A percentile compares a stretch with the other conserved stretches of the same genome.
These are phyloP conservation scores for Potamarius usumacintae DNA, from an alignment of 2,113 vertebrate species.

Conservation along the genomic window DNA sequence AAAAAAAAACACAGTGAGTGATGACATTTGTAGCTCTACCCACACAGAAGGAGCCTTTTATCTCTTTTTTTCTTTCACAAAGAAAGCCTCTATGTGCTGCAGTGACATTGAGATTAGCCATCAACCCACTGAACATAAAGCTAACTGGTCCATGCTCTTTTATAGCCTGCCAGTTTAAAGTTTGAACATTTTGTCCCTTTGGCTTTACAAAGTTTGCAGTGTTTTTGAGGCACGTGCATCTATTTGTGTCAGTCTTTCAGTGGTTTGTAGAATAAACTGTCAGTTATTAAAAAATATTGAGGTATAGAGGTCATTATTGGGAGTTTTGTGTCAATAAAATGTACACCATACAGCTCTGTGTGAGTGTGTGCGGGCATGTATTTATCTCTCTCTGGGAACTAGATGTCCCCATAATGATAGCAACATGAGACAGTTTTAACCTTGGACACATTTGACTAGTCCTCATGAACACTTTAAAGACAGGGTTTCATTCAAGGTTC, in stretches of 20 bases:
- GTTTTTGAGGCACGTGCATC: neutral
- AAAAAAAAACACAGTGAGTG: constrained; percentile 41
- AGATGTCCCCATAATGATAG: neutral
- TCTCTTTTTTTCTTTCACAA: constrained; percentile 50
- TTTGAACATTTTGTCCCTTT: constrained; percentile 45
- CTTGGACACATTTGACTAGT: neutral
- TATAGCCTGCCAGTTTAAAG: constrained; percentile 6
- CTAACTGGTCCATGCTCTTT: constrained; percentile 2
- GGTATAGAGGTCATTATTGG: constrained; percentile 15
- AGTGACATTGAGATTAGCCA: constrained; percentile 12
- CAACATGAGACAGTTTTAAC: constrained; percentile 2
- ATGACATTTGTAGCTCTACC: constrained; percentile 53
- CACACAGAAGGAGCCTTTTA: constrained; percentile 56
- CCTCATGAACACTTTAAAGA: neutral
- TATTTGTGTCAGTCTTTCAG: neutral
- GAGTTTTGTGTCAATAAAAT: constrained; percentile 16
- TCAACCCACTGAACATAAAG: constrained; percentile 1
- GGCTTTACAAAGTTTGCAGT: neutral
- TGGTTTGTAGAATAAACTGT: constrained; percentile 36
- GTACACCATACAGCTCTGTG: constrained; percentile 33
- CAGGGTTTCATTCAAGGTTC: neutral
- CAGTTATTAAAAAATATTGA: constrained; percentile 31
- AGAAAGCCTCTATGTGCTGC: constrained; percentile 50
- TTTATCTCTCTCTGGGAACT: neutral
- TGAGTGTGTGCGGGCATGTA: constrained; percentile 14